A percentile compares a stretch with the other conserved stretches of the same genome.
phyloP scores from a whole-genome alignment of 2,113 vertebrate species.

The Pimephales promelas region DNA sequence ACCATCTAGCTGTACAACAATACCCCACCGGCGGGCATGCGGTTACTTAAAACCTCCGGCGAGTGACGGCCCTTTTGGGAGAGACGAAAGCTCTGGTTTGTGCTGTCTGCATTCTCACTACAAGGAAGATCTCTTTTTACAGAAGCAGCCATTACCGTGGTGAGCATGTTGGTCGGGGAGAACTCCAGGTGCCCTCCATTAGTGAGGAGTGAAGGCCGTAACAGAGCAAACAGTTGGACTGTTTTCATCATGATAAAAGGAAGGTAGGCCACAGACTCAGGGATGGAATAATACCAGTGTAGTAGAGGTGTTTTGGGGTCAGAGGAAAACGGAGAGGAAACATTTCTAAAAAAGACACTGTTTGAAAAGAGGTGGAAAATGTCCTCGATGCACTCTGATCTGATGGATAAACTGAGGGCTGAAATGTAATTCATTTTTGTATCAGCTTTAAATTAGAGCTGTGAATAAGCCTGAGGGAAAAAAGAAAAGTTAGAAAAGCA shows the following conservation, averaged over 20 bases:
- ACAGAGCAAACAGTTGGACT: constrained; percentile 21
- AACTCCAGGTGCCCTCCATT: constrained; percentile 43
- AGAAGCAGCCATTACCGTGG: constrained; percentile 43
- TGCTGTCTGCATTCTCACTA: constrained; percentile 19
- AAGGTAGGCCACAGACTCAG: not conserved
- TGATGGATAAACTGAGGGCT: not conserved
- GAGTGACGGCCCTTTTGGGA: constrained; percentile 54
- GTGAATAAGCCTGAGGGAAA: not conserved
- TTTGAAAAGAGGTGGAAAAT: not conserved
- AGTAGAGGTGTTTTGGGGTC: constrained; percentile 19
- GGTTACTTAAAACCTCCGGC: constrained; percentile 54
- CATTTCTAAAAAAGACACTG: not conserved
- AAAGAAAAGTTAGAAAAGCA: not conserved
- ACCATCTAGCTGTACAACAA: constrained; percentile 36
- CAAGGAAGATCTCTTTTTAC: constrained; percentile 16
- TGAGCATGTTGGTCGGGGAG: constrained; percentile 1
- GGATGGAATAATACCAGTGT: constrained; percentile 5
- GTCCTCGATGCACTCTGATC: not conserved
- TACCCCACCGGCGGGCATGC: constrained; percentile 51
- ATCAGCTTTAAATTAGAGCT: not conserved
- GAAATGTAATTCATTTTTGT: not conserved
- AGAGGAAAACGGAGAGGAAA: not conserved
- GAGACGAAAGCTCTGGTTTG: constrained; percentile 65
- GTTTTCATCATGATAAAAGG: constrained; percentile 48
- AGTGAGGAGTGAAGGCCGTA: constrained; percentile 10